Percentiles rank a stretch among this genome's conserved stretches.
phyloP scores from a whole-genome alignment of 2,113 vertebrate species.

The Petromus typicus region DNA sequence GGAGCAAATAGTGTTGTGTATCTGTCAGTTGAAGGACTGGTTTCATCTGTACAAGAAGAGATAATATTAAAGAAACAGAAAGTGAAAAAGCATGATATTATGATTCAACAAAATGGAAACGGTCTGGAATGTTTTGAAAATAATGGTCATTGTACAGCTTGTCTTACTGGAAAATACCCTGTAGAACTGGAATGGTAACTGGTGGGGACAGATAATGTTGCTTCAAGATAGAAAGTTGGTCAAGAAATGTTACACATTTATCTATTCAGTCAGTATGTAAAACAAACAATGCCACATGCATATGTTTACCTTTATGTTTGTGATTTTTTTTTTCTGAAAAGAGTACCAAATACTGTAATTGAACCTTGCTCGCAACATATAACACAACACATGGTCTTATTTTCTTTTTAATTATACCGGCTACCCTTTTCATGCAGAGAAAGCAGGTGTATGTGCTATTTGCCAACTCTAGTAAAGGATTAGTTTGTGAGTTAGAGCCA shows the following conservation, averaged over 20 bases:
- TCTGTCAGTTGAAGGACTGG: constrained; percentile 95
- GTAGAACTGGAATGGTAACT: constrained; percentile 95
- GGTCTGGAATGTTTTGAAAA: constrained; percentile 80
- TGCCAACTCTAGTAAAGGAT: background rate
- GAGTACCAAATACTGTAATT: constrained; percentile 73
- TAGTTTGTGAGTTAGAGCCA: background rate
- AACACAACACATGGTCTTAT: background rate
- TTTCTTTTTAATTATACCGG: background rate
- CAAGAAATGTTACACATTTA: constrained; percentile 31
- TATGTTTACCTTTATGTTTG: constrained; percentile 74
- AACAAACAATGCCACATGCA: constrained; percentile 56
- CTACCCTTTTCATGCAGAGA: constrained; percentile 5
- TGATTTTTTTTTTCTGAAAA: constrained; percentile 52
- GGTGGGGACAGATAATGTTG: background rate
- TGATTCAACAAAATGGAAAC: constrained; percentile 84
- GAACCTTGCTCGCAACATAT: constrained; percentile 22
- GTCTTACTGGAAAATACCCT: constrained; percentile 96
- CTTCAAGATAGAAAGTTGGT: constrained; percentile 19
- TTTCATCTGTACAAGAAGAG: constrained; percentile 95
- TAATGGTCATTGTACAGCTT: constrained; percentile 95
- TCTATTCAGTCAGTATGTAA: constrained; percentile 57
- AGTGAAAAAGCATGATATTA: constrained; percentile 74
- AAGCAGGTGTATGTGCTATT: background rate
- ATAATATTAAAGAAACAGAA: constrained; percentile 85
- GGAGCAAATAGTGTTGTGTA: constrained; percentile 97